phyloP scores from a whole-genome alignment of 2,113 vertebrate species.

The Ammodramus savannarum region DNA sequence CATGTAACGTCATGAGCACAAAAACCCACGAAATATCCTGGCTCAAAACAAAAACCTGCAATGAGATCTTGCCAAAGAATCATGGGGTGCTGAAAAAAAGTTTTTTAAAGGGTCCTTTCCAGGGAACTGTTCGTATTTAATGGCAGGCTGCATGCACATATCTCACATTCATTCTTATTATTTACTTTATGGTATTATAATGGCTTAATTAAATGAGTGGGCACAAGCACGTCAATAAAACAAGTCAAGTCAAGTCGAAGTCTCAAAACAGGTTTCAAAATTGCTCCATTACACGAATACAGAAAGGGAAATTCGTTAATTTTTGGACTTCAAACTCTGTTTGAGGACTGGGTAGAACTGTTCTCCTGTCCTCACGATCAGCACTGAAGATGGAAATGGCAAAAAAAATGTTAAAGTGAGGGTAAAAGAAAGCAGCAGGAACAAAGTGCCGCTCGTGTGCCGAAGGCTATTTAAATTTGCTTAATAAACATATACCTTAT shows the following conservation, averaged over 20 bases:
- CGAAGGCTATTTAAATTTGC: slow-evolving; percentile 57
- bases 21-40: slow-evolving; percentile 8
- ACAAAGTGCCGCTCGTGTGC: slow-evolving; percentile 12
- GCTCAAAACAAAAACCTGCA: slow-evolving; percentile 41
- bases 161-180: slow-evolving; percentile 56
- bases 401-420: not conserved
- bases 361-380: not conserved
- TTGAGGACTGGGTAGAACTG: not conserved
- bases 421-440: slow-evolving; percentile 29
- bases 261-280: slow-evolving; percentile 58
- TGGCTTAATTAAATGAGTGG: slow-evolving; percentile 66
- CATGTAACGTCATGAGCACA: not conserved
- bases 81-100: not conserved
- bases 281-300: slow-evolving; percentile 41
- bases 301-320: slow-evolving; percentile 33
- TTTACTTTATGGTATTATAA: slow-evolving; percentile 61
- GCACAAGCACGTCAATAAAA: slow-evolving; percentile 63
- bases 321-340: not conserved
- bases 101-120: not conserved
- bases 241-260: slow-evolving; percentile 63
- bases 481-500: slow-evolving; percentile 75
- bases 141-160: slow-evolving; percentile 16
- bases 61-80: not conserved
- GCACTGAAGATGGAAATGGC: not conserved
- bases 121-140: slow-evolving; percentile 5